Conservation (phyloP, 2,888 invertebrate genomes). For the Pyralis farinalis region DNA sequence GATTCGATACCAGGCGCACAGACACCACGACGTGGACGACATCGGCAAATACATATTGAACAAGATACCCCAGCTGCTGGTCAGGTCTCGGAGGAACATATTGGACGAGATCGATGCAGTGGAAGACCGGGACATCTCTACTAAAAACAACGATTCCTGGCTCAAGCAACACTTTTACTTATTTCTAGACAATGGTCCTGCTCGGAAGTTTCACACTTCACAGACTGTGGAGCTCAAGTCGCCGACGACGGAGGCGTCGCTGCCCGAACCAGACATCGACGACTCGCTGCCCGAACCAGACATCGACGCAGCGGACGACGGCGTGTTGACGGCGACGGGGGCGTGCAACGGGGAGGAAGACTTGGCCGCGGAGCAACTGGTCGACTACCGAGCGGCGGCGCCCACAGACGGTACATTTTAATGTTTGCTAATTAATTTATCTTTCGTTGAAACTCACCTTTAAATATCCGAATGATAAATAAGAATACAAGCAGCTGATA, state of each 20-base stretch:
- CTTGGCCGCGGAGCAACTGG: too few relatives aligned
- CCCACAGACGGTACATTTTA: too few relatives aligned
- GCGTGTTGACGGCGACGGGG: background rate
- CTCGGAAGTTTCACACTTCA: conserved; percentile 51
- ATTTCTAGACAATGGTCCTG: conserved; percentile 45
- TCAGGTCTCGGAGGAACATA: conserved; percentile 32
- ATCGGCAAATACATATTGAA: conserved; percentile 65
- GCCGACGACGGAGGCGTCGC: conserved; percentile 16
- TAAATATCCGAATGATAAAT: too few relatives aligned
- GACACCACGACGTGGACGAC: conserved; percentile 63
- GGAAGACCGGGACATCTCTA: conserved; percentile 55
- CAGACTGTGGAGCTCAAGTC: conserved; percentile 49
- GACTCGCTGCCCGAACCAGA: too few relatives aligned
- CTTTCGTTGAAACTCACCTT: too few relatives aligned
- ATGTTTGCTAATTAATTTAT: too few relatives aligned
- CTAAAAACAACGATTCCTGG: conserved; percentile 61
- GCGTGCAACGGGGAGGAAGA: background rate
- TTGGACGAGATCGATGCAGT: conserved; percentile 43
- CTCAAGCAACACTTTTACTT: conserved; percentile 61
- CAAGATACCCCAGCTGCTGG: conserved; percentile 42
- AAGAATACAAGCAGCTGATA: too few relatives aligned
- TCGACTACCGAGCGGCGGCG: too few relatives aligned
- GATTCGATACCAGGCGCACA: conserved; percentile 62
- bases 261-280: background rate
- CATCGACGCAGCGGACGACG: background rate